phyloP scores from a whole-genome alignment of 2,797 vertebrate genomes.

The Danio tinwini region DNA sequence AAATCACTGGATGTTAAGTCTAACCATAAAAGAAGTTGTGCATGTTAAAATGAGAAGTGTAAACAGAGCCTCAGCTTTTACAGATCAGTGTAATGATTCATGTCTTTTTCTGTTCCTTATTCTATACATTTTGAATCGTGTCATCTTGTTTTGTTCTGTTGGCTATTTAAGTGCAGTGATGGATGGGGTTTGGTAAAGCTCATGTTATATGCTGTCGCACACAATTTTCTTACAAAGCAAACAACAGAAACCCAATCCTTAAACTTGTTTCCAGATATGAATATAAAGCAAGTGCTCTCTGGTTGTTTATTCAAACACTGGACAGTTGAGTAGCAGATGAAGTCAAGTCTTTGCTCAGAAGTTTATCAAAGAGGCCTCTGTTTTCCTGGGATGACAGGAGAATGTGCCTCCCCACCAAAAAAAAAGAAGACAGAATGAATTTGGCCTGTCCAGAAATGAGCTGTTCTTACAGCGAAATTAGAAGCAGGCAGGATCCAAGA shows the following conservation, averaged over 20 bases:
- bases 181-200: slow-evolving; percentile 37
- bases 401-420: slow-evolving; percentile 42
- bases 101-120: background rate
- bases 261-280: slow-evolving; percentile 11
- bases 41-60: no score
- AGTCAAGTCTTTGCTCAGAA: slow-evolving; percentile 37
- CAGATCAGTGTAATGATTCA: slow-evolving; percentile 4
- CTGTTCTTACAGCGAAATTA: slow-evolving; percentile 53
- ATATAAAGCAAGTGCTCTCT: slow-evolving; percentile 10
- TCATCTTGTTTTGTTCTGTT: background rate
- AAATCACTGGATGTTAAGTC: no score
- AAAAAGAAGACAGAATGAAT: slow-evolving; percentile 44
- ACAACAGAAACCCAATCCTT: background rate
- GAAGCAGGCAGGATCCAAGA: slow-evolving; percentile 53
- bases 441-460: slow-evolving; percentile 52
- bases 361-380: slow-evolving; percentile 49
- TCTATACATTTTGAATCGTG: background rate
- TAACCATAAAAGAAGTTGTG: no score
- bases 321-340: slow-evolving; percentile 21
- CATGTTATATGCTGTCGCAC: background rate
- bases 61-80: background rate
- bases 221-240: slow-evolving; percentile 15
- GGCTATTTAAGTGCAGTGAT: slow-evolving; percentile 3
- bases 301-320: slow-evolving; percentile 33
- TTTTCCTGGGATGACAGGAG: slow-evolving; percentile 49